Conservation (phyloP, 2,888 invertebrate species). For the Lathronympha strigana region DNA sequence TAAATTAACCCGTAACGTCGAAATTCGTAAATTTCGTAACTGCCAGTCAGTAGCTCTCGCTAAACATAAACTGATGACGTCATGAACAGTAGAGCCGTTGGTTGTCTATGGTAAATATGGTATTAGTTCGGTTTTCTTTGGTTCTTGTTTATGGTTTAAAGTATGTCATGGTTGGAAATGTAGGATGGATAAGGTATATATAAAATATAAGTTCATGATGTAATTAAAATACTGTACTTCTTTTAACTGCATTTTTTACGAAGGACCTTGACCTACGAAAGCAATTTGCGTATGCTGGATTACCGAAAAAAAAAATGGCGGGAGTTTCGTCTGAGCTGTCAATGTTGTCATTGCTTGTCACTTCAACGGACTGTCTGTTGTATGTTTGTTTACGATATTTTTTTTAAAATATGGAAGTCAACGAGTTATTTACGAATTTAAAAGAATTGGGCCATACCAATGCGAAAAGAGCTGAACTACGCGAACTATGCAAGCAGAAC, state of each 20-base stretch:
- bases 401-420: conserved; percentile 54
- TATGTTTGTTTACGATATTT: conserved; percentile 4
- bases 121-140: not conserved
- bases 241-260: too few relatives aligned
- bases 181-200: too few relatives aligned
- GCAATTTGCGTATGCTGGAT: not conserved
- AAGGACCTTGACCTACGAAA: too few relatives aligned
- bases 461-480: conserved; percentile 64
- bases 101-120: conserved; percentile 16
- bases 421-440: conserved; percentile 57
- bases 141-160: not conserved
- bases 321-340: conserved; percentile 10
- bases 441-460: conserved; percentile 65
- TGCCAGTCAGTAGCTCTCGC: conserved; percentile 54
- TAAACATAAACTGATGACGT: conserved; percentile 82
- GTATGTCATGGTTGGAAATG: too few relatives aligned
- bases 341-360: not conserved
- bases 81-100: conserved; percentile 61
- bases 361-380: not conserved
- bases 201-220: too few relatives aligned
- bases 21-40: conserved; percentile 71
- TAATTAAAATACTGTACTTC: too few relatives aligned
- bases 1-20: conserved; percentile 52
- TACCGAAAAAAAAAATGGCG: conserved; percentile 1
- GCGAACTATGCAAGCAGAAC: conserved; percentile 62